Evolutionary conservation across 2,797 vertebrate genomes (phyloP).

Genomic region (Sarcoramphus papa): DNA sequence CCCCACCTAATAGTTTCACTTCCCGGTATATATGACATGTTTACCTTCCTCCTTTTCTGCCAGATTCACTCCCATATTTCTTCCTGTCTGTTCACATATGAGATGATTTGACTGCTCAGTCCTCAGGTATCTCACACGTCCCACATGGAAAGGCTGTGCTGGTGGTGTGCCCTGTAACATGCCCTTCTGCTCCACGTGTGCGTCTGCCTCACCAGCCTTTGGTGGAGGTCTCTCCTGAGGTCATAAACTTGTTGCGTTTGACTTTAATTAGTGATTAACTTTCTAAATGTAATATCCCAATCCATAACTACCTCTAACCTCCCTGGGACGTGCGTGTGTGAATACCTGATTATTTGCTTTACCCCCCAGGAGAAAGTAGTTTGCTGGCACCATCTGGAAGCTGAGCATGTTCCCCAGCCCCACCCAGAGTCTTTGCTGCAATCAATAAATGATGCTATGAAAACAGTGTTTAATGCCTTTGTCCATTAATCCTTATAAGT

Average conservation of each 20-base stretch:
- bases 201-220: not conserved
- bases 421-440: not conserved
- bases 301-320: not conserved
- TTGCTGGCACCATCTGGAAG: not conserved
- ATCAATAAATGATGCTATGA: not conserved
- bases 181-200: fast-evolving
- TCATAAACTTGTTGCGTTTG: not conserved
- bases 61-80: not conserved
- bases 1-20: not conserved
- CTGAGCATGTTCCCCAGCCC: not conserved
- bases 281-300: too few species aligned
- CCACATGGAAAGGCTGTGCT: fast-evolving
- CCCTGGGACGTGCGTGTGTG: not conserved
- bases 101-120: not conserved
- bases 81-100: not conserved
- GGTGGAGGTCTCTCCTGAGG: not conserved
- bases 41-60: not conserved
- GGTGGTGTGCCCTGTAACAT: fast-evolving
- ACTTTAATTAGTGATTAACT: not conserved
- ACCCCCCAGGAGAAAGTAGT: not conserved
- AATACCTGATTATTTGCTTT: not conserved
- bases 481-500: not conserved
- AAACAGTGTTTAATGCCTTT: not conserved
- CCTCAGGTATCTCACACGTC: not conserved
- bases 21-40: fast-evolving